Evolutionary conservation across 2,888 invertebrate species (phyloP).

Genomic region (Aphidius colemani): DNA sequence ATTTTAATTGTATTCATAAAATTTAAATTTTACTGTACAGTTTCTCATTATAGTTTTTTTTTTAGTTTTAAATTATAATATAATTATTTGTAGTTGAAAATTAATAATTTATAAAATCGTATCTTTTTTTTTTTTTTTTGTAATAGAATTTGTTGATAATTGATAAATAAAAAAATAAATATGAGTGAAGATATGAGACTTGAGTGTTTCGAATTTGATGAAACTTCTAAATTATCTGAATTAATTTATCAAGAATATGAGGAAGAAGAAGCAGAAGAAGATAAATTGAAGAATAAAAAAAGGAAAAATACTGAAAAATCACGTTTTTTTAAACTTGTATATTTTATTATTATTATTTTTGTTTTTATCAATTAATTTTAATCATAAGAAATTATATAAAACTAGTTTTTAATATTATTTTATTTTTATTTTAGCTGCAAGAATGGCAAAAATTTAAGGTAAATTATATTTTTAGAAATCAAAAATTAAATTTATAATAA

Average conservation of each 20-base stretch:
- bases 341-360: constrained; percentile 9
- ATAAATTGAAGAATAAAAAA: not conserved
- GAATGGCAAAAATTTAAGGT: constrained; percentile 32
- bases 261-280: constrained; percentile 29
- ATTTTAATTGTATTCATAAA: too few relatives aligned
- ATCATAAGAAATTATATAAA: not conserved
- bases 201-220: constrained; percentile 12
- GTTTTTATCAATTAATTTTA: not conserved
- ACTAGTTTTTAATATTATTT: not conserved
- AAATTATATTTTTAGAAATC: constrained; percentile 12
- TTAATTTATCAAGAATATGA: constrained; percentile 40
- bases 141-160: too few relatives aligned
- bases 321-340: constrained; percentile 31
- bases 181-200: constrained; percentile 25
- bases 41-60: too few relatives aligned
- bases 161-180: not conserved
- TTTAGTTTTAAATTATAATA: too few relatives aligned
- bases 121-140: too few relatives aligned
- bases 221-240: constrained; percentile 10
- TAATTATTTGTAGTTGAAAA: too few relatives aligned
- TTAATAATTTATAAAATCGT: too few relatives aligned
- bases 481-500: not conserved
- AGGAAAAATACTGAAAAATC: constrained; percentile 23
- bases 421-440: constrained; percentile 30
- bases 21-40: too few relatives aligned